Base-by-base conservation (phyloP, 2,888 invertebrate species). In the Congeria kusceri region DNA sequence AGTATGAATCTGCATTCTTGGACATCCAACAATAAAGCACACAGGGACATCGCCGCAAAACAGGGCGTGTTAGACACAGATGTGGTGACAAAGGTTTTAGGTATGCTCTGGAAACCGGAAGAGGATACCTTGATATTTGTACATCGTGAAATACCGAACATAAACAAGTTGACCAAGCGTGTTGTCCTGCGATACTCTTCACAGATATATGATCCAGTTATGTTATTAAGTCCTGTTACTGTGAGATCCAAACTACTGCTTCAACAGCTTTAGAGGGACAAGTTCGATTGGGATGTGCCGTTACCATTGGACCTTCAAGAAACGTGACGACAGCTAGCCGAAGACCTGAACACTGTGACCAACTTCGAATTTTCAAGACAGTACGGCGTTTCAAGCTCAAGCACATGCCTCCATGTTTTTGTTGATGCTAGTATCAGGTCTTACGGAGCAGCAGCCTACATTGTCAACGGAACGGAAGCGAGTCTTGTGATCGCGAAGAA, bases 361-460 rank as follows among this genome's bases (percentile, higher is more conserved):
- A 39, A 39, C 39, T 39, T 39, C 15, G 1, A 11, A 39, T 39
- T 39, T 39, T 39, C 39, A 39, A 39, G 3, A 15, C 39, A 39
- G 39, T 39, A 39, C 39, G 9, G 39, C 39, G 15, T 11, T 39
- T 39, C 39, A 39, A 39, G 39, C 15, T 9, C 39, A 11, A 39
- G 15, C 1, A 9, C 15, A 15, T 39, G 67, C 18, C 23, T 49
- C 77, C 53, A 53, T 25, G 53, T 53, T 20, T 53, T 53, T 18
- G 20, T 25, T 23, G 53, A 53, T 25, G 53, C 53, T 53, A 53
- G 53, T 53, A 53, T 53, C 1, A 9, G 23, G 18, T 53, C 53
- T 47, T 73, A 77, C 46, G 64, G 77, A 29, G 68, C 77, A n/a
- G 64, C 73, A 15, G 68, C 49, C 20, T 78, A 77, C 49, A 28